Percentiles rank a stretch among this genome's conserved stretches.
Evolutionary conservation across 2,113 vertebrate genomes (phyloP).

Genomic region (Mugil cephalus): DNA sequence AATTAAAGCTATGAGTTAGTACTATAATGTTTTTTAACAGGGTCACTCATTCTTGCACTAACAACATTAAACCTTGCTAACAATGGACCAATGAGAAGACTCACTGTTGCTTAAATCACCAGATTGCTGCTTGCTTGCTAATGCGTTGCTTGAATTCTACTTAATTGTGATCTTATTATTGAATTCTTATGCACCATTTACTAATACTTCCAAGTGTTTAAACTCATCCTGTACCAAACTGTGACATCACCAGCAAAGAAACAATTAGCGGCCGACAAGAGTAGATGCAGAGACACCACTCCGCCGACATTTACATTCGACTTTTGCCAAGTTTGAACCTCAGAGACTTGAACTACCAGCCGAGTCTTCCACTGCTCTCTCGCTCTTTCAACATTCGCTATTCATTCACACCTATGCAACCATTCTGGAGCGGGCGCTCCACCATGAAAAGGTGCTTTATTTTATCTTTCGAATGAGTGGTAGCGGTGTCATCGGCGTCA

Average conservation of each 20-base stretch:
- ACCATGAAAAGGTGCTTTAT: slow-evolving; percentile 61
- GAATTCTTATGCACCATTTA: slow-evolving; percentile 45
- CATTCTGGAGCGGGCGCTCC: slow-evolving; percentile 47
- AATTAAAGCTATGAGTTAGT: slow-evolving; percentile 37
- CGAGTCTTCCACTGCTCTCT: slow-evolving; percentile 65
- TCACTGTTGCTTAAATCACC: slow-evolving; percentile 52
- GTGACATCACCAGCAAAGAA: slow-evolving; percentile 72
- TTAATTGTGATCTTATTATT: slow-evolving; percentile 46
- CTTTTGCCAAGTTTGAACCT: slow-evolving; percentile 54
- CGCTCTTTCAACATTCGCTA: slow-evolving; percentile 32
- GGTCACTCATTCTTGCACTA: slow-evolving; percentile 76
- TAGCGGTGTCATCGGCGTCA: slow-evolving; percentile 49
- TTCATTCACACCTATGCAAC: slow-evolving; percentile 75
- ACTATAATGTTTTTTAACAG: slow-evolving; percentile 54
- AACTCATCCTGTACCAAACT: slow-evolving; percentile 53
- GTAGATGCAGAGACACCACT: neutral
- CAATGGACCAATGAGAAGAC: slow-evolving; percentile 68
- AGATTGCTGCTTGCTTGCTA: slow-evolving; percentile 56
- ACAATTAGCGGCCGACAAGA: neutral
- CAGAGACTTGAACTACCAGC: slow-evolving; percentile 59
- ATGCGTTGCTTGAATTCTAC: slow-evolving; percentile 47
- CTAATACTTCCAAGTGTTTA: slow-evolving; percentile 36
- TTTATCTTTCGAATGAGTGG: slow-evolving; percentile 23
- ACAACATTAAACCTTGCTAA: slow-evolving; percentile 63
- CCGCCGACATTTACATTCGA: slow-evolving; percentile 21